phyloP scores from a whole-genome alignment of 2,797 vertebrate genomes.

The Macroramphosus scolopax region DNA sequence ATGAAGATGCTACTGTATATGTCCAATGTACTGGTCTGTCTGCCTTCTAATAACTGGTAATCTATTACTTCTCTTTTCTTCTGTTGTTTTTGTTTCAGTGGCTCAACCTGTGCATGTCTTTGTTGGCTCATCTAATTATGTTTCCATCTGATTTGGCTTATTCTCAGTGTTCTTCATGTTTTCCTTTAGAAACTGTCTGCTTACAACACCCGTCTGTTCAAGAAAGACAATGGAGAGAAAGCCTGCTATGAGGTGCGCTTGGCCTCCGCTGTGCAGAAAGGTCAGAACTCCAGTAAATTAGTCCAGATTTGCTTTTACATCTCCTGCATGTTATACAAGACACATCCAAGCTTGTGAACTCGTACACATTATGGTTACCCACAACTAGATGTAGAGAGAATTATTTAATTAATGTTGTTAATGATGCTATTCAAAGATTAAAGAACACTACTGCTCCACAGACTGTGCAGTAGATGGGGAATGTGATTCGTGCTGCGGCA shows the following conservation, averaged over 20 bases:
- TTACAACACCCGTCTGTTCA: constrained; percentile 93
- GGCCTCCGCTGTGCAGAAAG: constrained; percentile 83
- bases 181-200: constrained; percentile 85
- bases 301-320: too few species aligned
- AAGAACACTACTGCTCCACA: constrained; percentile 42
- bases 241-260: constrained; percentile 85
- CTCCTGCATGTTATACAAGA: background rate
- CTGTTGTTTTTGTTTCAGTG: background rate
- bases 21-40: too few species aligned
- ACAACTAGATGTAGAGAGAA: background rate
- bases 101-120: background rate
- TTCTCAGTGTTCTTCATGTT: constrained; percentile 7
- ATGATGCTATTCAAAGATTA: background rate
- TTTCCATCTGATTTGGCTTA: background rate
- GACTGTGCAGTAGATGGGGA: constrained; percentile 79
- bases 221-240: constrained; percentile 76
- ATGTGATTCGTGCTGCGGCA: constrained; percentile 74
- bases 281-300: constrained; percentile 61
- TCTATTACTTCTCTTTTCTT: background rate
- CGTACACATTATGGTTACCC: background rate
- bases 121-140: background rate
- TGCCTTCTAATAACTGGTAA: background rate
- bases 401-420: background rate
- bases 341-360: background rate
- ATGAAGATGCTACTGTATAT: background rate